Evolutionary conservation across 2,888 invertebrate genomes (phyloP), one percentile per base, ranked within the genome.

Genomic region (Cecidostiba fungosa): DNA sequence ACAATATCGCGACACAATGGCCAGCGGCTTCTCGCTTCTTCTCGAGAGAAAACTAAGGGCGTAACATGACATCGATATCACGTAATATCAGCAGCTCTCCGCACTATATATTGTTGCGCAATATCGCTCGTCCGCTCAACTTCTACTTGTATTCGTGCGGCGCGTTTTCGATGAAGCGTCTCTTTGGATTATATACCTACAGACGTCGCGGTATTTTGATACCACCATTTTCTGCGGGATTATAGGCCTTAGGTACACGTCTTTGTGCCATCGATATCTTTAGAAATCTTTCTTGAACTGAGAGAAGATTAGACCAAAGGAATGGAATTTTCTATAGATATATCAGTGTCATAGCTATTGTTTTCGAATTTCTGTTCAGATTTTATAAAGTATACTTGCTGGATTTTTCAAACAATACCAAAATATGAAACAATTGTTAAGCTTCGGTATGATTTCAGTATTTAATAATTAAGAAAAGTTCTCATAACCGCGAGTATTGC

Each of bases 1-100:
- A 8, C 19, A 14, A 50, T 36, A 39, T 79, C 69, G 50, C 54
- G 36, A 32, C 50, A 47, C 36, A 66, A 78, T 39, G 54, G 47
- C 47, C 39, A 50, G 43, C 62, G 14, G 16, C 39, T 59, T 82
- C 69, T 77, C 50, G 39, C 23, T 72, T 72, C 62, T 39, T 79
- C 59, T 32, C 19, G 47, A 29, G 14, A 23, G 47, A 85, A 23
- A 72, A 81, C 70, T 69, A 77, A 70, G 50, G 23, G 5, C 59
- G 59, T 26, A 62, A 62, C 62, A 23, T 26, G 62, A 76, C 76
- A 85, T 77, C 76, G 69, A 80, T 47, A 62, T 76, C 70, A 80
- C 29, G 62, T 80, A 80, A 77, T 72, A 84, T 79, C 36, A 23
- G 26, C 74, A 14, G 54, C n/a, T 1, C 32, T n/a, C 16, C 8